A percentile compares a stretch with the other conserved stretches of the same genome.
phyloP scores from a whole-genome alignment of 2,888 invertebrate genomes.

The Philereme vetulata region DNA sequence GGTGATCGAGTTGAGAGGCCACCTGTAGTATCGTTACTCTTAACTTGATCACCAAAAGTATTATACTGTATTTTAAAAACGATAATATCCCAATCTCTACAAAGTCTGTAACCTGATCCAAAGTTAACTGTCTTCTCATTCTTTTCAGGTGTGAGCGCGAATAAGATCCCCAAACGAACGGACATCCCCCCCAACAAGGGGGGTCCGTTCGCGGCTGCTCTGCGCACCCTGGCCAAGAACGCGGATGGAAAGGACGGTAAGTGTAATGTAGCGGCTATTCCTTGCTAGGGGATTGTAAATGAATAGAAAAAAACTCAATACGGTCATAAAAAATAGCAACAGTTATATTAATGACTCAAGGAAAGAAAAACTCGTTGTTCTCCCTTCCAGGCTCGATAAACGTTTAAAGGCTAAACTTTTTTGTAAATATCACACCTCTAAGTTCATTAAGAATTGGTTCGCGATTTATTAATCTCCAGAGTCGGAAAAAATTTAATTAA shows the following conservation, averaged over 20 bases:
- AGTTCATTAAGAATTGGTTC: no score
- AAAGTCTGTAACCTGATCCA: background rate
- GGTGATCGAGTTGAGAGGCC: no score
- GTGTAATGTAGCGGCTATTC: constrained; percentile 48
- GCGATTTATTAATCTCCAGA: background rate
- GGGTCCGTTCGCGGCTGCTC: constrained; percentile 94
- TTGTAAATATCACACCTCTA: no score
- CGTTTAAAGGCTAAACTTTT: no score
- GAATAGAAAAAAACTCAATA: constrained; percentile 6
- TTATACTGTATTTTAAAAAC: no score
- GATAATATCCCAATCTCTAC: no score
- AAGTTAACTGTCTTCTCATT: constrained; percentile 27
- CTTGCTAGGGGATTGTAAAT: constrained; percentile 27
- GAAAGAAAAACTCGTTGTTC: no score
- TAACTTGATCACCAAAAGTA: no score
- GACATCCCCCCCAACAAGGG: constrained; percentile 80
- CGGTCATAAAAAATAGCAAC: no score
- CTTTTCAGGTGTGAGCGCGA: constrained; percentile 75
- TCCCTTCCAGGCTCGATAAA: no score
- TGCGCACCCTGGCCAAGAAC: constrained; percentile 95
- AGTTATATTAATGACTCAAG: no score
- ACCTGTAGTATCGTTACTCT: no score
- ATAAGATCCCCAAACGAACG: constrained; percentile 72
- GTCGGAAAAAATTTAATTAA: background rate
- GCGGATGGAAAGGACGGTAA: constrained; percentile 88